Base-by-base conservation (phyloP, 2,113 vertebrate species). In the Hiodon alosoides region DNA sequence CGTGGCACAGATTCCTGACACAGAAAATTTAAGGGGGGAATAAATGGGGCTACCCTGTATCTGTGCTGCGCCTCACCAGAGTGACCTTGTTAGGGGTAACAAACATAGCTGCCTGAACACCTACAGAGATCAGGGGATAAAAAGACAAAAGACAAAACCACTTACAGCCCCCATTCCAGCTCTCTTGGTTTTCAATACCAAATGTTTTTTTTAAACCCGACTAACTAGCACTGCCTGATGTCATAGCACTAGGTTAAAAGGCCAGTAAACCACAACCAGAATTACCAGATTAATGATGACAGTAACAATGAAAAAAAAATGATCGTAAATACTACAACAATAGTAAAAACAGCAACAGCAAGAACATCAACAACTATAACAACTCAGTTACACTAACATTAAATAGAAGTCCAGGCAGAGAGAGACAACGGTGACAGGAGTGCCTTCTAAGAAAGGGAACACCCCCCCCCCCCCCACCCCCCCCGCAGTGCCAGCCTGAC, bases 371-470 rank as follows among this genome's bases (percentile, higher is more conserved):
- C 67, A 77, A 71, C 72, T 64, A 76, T 65, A 72, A 81, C 80
- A 77, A 81, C 76, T 68, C 67, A 79, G 64, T 76, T 79, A 72
- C 81, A 76, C 80, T 78, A 68, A 77, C 71, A 75, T 86, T 85
- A 85, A 84, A 85, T 86, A 84, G 67, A 71, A 77, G 78, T 79
- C 73, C 74, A 84, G 74, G 81, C 64, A 64, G 70, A 81, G 78
- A 79, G 80, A 81, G 79, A 76, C 79, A 83, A 75, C 77, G 67
- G 52, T 55, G 48, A 59, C 52, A 7, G 54, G 46, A 5, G 48
- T 9, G 58, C 9, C 60, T 59, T 79, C 68, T 61, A 17, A 47
- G 7, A 17, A 47, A 47, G 11, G 52, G 10, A 17, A 75, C 48
- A 72, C 55, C 50, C n/a, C n/a, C n/a, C n/a, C n/a, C n/a, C n/a